Evolutionary conservation across 2,888 invertebrate genomes (phyloP), one percentile per base, ranked within the genome.

Genomic region (Platypus cylindrus): DNA sequence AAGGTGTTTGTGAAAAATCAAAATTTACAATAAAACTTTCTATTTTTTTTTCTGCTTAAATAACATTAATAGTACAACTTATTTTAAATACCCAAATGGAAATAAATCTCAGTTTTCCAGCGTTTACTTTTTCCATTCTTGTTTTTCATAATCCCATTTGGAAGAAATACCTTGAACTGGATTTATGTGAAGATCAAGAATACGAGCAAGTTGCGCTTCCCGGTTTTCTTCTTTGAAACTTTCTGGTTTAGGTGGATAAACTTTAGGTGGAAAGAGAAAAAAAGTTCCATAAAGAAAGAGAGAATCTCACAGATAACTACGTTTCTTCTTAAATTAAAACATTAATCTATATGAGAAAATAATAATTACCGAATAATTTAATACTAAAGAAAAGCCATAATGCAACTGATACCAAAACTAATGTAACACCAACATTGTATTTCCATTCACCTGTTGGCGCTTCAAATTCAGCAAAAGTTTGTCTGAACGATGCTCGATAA

Each of bases 391-490:
- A 52, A 5, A 37, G 7, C 54, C 54, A 54, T 14, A 53, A 23
- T 3, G 40, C 47, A 7, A 30, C 4, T 0, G 51, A 42, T 1
- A 48, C 22, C 3, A 51, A 24, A 3, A 73, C 46, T 0, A 81
- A 56, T 0, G 65, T 49, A 34, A 69, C 59, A 28, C 84, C 86
- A 0, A 80, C 0, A 0, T 71, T 53, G 1, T 67, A 66, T 66
- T 91, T 93, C 89, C 87, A 90, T 56, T 83, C 76, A 3, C 89
- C 90, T 2, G 76, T 75, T 17, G 86, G 83, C 0, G 91, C 86
- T 43, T 78, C 66, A 64, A 93, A 77, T 67, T 98, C 98, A 1
- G 83, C 69, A 56, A 83, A 87, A 8, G 97, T 97, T 61, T 89
- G 86, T 54, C 94, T 81, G 66, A 86, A 98, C 46, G 86, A 84